Conservation (phyloP, 1,140 invertebrate genomes). For the Zaprionus camerounensis region DNA sequence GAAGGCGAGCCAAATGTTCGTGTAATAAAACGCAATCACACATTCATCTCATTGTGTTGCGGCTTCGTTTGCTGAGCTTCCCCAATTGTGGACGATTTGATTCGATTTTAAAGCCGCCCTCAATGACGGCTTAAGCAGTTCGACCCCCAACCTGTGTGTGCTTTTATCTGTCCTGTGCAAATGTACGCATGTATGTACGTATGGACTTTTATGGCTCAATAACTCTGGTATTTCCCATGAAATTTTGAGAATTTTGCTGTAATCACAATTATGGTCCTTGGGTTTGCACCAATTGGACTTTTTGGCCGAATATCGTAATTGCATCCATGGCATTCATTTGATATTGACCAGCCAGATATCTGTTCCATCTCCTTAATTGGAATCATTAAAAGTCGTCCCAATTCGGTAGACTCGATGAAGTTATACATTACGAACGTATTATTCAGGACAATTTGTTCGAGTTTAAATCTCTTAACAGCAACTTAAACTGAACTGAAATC, state of each 20-base stretch:
- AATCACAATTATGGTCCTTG: conserved; percentile 21
- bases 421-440: background rate
- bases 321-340: conserved; percentile 31
- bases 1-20: conserved; percentile 7
- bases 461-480: background rate
- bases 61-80: conserved; percentile 51
- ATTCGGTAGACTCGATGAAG: background rate
- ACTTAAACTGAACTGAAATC: too few species aligned
- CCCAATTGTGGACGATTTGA: conserved; percentile 54
- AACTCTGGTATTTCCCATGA: conserved; percentile 27
- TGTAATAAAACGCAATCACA: conserved; percentile 51
- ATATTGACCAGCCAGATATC: background rate
- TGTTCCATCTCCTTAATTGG: background rate
- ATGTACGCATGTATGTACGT: conserved; percentile 10
- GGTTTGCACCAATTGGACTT: conserved; percentile 26
- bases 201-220: conserved; percentile 44
- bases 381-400: background rate
- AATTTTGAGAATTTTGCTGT: conserved; percentile 13
- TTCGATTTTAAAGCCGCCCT: conserved; percentile 73
- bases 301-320: conserved; percentile 12
- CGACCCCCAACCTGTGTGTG: conserved; percentile 24
- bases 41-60: conserved; percentile 44
- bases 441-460: background rate
- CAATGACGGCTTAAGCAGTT: conserved; percentile 48
- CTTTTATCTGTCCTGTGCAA: conserved; percentile 56